Conservation (phyloP, 1,140 invertebrate species). For the Bombus fervidus region DNA sequence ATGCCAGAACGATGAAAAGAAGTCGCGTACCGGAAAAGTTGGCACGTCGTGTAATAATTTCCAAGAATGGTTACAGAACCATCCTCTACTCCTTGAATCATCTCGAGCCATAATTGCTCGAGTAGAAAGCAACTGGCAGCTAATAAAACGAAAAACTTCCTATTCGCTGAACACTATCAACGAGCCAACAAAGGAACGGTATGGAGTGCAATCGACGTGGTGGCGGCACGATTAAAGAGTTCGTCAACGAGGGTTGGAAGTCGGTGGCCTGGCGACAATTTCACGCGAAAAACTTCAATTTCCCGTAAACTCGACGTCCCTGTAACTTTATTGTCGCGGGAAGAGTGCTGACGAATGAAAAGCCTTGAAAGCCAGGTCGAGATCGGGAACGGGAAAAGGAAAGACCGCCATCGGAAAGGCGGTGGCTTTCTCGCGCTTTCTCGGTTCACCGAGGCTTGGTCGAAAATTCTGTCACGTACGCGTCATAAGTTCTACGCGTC, state of each 20-base stretch:
- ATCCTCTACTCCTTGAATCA: not conserved
- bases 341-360: constrained; percentile 41
- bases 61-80: too few relatives aligned
- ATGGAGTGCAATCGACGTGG: constrained; percentile 53
- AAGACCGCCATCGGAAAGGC: constrained; percentile 24
- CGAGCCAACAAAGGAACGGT: not conserved
- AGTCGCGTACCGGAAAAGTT: too few relatives aligned
- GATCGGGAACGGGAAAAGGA: constrained; percentile 16
- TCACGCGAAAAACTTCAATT: constrained; percentile 71
- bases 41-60: too few relatives aligned
- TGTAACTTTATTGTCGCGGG: constrained; percentile 64
- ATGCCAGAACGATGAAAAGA: too few relatives aligned
- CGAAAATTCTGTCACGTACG: constrained; percentile 74
- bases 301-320: constrained; percentile 61
- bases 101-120: not conserved
- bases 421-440: constrained; percentile 10
- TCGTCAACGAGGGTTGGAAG: constrained; percentile 46
- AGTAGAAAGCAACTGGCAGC: too few relatives aligned
- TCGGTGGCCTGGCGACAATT: constrained; percentile 53
- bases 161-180: not conserved
- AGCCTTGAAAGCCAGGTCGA: not conserved
- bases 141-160: not conserved
- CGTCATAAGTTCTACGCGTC: constrained; percentile 72
- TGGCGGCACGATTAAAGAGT: constrained; percentile 56
- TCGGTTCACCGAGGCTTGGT: constrained; percentile 10